A percentile compares a stretch with the other conserved stretches of the same genome.
phyloP scores from a whole-genome alignment of 2,888 invertebrate species.

The Trachelus iudaicus region DNA sequence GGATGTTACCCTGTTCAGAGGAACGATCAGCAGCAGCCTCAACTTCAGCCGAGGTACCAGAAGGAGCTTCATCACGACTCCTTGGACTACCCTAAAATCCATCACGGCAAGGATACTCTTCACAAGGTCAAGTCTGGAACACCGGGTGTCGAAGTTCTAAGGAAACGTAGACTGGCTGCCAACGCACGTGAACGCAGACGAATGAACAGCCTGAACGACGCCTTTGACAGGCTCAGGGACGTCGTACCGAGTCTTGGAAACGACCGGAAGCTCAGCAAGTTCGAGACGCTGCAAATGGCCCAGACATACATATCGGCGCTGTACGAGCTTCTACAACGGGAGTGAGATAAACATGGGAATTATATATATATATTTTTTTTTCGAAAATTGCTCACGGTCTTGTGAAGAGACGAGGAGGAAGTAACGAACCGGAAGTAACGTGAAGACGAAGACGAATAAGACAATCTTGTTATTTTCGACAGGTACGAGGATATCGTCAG shows the following conservation, averaged over 20 bases:
- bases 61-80: background rate
- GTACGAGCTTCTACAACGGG: conserved; percentile 70
- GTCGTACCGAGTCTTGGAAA: conserved; percentile 78
- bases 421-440: background rate
- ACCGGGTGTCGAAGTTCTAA: conserved; percentile 67
- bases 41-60: background rate
- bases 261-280: conserved; percentile 79
- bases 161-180: conserved; percentile 75
- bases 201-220: conserved; percentile 80
- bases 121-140: conserved; percentile 40
- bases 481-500: background rate
- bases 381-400: background rate
- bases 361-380: background rate
- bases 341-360: conserved; percentile 32
- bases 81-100: conserved; percentile 28
- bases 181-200: conserved; percentile 79
- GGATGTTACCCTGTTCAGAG: background rate
- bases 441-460: background rate
- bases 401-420: background rate
- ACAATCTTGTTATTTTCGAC: background rate
- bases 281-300: conserved; percentile 83
- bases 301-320: conserved; percentile 79
- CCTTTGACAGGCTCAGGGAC: conserved; percentile 77
- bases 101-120: conserved; percentile 47
- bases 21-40: background rate